Conservation (phyloP, 2,888 invertebrate genomes). For the Eremobia ochroleuca region DNA sequence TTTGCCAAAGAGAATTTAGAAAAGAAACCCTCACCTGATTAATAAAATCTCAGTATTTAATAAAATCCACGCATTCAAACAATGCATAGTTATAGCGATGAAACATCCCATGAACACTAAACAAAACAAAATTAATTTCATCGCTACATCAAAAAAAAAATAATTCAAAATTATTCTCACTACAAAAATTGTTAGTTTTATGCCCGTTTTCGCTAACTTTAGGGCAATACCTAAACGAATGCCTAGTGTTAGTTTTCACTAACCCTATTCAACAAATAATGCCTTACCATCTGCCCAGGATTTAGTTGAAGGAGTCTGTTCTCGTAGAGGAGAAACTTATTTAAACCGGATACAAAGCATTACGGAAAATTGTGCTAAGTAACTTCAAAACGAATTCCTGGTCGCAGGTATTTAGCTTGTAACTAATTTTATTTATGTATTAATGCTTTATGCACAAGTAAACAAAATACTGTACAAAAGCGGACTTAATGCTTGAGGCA, state of each 20-base stretch:
- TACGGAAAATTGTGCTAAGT: background rate
- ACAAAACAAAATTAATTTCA: no score
- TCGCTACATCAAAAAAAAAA: background rate
- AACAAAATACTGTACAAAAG: background rate
- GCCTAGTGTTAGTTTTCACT: background rate
- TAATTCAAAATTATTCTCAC: background rate
- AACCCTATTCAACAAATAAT: background rate
- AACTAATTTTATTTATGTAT: background rate
- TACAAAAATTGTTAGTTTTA: background rate
- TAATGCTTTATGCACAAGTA: background rate
- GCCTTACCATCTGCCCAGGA: conserved; percentile 8
- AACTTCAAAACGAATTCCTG: background rate
- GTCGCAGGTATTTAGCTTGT: background rate
- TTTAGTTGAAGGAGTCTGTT: conserved; percentile 15
- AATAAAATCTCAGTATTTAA: background rate
- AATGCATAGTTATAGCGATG: background rate
- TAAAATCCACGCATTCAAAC: background rate
- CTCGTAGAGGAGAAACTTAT: conserved; percentile 9
- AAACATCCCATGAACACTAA: background rate
- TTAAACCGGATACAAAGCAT: background rate
- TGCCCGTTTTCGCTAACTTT: background rate
- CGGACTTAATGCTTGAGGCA: background rate
- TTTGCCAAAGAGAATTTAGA: no score
- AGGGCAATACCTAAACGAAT: background rate
- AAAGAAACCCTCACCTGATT: background rate